phyloP scores from a whole-genome alignment of 2,797 vertebrate species.

The Telmatherina bonti region DNA sequence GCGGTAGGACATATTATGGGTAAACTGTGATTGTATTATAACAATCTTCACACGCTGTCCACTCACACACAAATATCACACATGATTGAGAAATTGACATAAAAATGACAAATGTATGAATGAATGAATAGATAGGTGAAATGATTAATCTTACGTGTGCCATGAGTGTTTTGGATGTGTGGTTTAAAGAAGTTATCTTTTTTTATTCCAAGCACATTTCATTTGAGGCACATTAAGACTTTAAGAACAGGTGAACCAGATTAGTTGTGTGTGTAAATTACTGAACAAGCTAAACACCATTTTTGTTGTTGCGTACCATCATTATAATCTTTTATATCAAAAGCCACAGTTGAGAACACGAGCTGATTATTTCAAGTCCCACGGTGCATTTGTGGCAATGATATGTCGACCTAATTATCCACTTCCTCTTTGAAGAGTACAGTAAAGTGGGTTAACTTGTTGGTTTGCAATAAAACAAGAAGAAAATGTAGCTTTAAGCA shows the following conservation, averaged over 20 bases:
- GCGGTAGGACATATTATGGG: neutral
- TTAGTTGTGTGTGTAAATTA: neutral
- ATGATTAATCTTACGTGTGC: neutral
- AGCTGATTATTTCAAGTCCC: constrained; percentile 4
- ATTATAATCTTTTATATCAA: neutral
- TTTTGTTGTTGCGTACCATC: neutral
- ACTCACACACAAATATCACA: neutral
- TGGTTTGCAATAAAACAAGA: constrained; percentile 1
- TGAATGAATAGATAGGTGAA: neutral
- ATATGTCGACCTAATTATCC: constrained; percentile 26
- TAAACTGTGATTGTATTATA: neutral
- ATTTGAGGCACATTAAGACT: neutral
- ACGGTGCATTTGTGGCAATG: constrained; percentile 5
- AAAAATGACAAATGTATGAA: neutral
- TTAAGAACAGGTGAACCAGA: neutral
- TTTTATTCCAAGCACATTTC: neutral
- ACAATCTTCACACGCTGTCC: neutral
- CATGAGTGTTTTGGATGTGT: neutral
- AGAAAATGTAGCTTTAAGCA: constrained; percentile 4
- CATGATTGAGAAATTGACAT: neutral
- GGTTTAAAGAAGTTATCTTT: neutral
- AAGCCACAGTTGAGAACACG: constrained; percentile 10
- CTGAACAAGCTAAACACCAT: neutral
- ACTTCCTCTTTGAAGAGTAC: constrained; percentile 18
- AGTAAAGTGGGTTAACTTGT: constrained; percentile 6